Evolutionary conservation across 2,797 vertebrate species (phyloP), one percentile per base, ranked within the genome.

Genomic region (Scomberomorus guttatus): DNA sequence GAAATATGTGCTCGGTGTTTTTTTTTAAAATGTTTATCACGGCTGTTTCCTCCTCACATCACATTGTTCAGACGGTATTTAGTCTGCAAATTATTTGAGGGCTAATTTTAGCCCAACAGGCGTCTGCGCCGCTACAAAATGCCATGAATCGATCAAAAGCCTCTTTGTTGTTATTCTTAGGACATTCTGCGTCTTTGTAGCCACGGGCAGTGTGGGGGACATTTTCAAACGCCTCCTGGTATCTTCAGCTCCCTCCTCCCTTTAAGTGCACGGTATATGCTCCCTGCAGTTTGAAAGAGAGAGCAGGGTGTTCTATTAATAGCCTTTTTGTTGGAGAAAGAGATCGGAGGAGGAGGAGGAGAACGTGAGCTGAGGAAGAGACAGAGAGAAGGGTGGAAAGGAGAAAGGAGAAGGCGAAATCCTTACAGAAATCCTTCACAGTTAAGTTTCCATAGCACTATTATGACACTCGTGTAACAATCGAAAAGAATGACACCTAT

Each of bases 151-250:
- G 83, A 93, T 94, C 84, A 85, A 75, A 94, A 75, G 81, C 73
- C 62, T 72, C 91, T 93, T 89, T 92, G 88, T 88, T 90, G 85
- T 89, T 93, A 95, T 95, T 95, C 86, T 94, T 93, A 90, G 92
- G 84, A 70, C 80, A 68, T 70, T 62, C 61, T 72, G 76, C 54
- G 57, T 88, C 87, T 93, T 91, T 92, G 90, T 90, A 91, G 88
- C 91, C 77, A n/a, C n/a, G 34, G 85, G 92, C 80, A 72, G 66
- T n/a, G 79, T 67, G 73, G 77, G 89, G 82, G 91, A 92, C 87
- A 92, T 91, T 87, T 94, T 90, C 80, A 86, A 89, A 90, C 50
- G 79, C 76, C 87, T 92, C 75, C 88, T 82, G 87, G 87, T 93
- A 88, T 93, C 88, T 92, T 88, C 69, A 75, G 87, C 85, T 87